Evolutionary conservation across 2,113 vertebrate species (phyloP).

Genomic region (Plectropomus leopardus): DNA sequence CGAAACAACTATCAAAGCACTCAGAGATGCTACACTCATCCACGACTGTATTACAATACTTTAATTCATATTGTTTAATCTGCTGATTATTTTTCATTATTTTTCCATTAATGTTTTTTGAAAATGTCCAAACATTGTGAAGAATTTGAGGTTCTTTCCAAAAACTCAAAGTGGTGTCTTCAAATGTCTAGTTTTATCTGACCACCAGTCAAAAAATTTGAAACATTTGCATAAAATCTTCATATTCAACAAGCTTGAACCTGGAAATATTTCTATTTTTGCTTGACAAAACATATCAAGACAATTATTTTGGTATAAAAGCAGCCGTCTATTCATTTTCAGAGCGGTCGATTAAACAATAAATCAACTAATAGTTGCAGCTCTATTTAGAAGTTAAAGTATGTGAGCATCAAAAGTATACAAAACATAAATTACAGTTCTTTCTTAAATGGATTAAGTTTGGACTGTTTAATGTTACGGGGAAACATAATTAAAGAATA

Average conservation of each 20-base stretch:
- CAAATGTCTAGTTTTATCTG: background rate
- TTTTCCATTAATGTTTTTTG: background rate
- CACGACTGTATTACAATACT: background rate
- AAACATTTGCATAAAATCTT: background rate
- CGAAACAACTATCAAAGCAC: constrained; percentile 21
- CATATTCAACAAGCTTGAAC: background rate
- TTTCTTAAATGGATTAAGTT: background rate
- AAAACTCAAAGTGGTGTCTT: background rate
- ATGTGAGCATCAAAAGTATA: background rate
- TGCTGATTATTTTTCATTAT: background rate
- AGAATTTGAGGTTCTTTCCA: background rate
- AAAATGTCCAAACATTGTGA: background rate
- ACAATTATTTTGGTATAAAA: no score
- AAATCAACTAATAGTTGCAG: background rate
- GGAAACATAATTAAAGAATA: no score
- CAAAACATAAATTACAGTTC: background rate
- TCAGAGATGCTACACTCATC: constrained; percentile 7
- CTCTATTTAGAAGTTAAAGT: background rate
- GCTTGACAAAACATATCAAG: no score
- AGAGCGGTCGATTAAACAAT: no score
- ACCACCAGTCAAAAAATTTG: no score
- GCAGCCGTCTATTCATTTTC: no score
- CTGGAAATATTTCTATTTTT: no score
- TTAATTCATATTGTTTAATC: background rate
- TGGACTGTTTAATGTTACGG: no score